Evolutionary conservation across 2,797 vertebrate species (phyloP), one percentile per base, ranked within the genome.

Genomic region (Chelmon rostratus): DNA sequence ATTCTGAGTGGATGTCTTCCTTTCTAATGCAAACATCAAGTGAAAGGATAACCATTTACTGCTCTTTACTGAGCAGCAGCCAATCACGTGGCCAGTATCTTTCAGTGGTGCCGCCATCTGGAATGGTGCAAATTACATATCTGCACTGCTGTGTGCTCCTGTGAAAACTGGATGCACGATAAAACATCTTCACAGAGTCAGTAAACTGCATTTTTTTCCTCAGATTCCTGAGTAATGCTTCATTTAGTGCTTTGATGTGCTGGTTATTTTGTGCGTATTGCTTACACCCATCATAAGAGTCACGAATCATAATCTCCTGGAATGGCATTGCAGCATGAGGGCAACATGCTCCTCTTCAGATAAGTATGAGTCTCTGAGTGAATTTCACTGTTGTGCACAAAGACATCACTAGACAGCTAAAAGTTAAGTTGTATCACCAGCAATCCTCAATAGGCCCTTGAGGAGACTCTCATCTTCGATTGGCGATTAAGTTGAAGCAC

Each of bases 141-240:
- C 49, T 57, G 16, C 16, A 2, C 37, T 68, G 42, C 16, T 59
- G 6, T 37, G 16, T 49, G 33, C 12, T 78, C 28, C 13, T 62
- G 47, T 75, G 47, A 57, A 66, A 78, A 73, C 49, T 28, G 47
- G 47, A 59, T 37, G 52, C 40, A 42, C 47, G 8, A 69, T 54
- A 77, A 78, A 44, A 53, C 68, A 70, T 47, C 53, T 56, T 54
- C 66, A 37, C 33, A 62, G 5, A 37, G 6, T 61, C 46, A 23
- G 7, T 37, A 11, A 40, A 37, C 31, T 9, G 19, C 13, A 1
- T 46, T 73, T 57, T 73, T 57, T 50, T 1, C 18, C 21, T 35
- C 65, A 21, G 35, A 68, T 62, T 67, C 31, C 28, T n/a, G 47
- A 73, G 42, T 38, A 49, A 76, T 42, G 18, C 69, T 23, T 82